phyloP scores from a whole-genome alignment of 2,113 vertebrate species.

The Malurus elegans region DNA sequence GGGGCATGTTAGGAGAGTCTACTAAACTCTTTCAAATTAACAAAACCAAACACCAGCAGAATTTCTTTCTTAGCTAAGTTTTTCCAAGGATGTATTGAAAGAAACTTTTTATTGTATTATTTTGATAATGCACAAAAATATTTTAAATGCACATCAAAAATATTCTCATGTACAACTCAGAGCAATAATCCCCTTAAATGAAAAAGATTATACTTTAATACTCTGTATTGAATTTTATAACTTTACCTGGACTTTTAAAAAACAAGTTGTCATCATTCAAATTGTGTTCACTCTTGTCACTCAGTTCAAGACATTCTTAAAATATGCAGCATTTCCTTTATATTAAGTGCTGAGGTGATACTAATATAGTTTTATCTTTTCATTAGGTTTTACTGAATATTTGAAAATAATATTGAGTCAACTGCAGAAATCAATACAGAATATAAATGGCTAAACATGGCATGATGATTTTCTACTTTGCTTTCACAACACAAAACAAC shows the following conservation, averaged over 20 bases:
- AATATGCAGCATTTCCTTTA: slow-evolving; percentile 2
- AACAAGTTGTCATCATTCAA: background rate
- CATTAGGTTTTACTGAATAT: background rate
- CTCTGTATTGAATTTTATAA: slow-evolving; percentile 5
- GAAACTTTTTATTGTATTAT: slow-evolving; percentile 50
- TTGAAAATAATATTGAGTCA: background rate
- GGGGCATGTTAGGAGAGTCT: background rate
- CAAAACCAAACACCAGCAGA: background rate
- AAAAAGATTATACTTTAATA: background rate
- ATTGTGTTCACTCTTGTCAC: background rate
- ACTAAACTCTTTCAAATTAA: background rate
- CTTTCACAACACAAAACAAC: background rate
- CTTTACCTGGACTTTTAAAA: background rate
- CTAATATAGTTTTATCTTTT: background rate
- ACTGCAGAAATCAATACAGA: slow-evolving; percentile 16
- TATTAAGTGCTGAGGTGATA: background rate
- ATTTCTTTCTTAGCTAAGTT: background rate
- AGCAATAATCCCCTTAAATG: slow-evolving; percentile 10
- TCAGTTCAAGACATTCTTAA: slow-evolving; percentile 13
- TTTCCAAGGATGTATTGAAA: background rate
- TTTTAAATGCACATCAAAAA: slow-evolving; percentile 7
- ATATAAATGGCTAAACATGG: background rate
- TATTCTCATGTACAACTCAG: slow-evolving; percentile 13
- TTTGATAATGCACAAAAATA: slow-evolving; percentile 39
- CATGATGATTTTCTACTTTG: background rate